Base-by-base conservation (phyloP, 2,113 vertebrate genomes). In the Meles meles region DNA sequence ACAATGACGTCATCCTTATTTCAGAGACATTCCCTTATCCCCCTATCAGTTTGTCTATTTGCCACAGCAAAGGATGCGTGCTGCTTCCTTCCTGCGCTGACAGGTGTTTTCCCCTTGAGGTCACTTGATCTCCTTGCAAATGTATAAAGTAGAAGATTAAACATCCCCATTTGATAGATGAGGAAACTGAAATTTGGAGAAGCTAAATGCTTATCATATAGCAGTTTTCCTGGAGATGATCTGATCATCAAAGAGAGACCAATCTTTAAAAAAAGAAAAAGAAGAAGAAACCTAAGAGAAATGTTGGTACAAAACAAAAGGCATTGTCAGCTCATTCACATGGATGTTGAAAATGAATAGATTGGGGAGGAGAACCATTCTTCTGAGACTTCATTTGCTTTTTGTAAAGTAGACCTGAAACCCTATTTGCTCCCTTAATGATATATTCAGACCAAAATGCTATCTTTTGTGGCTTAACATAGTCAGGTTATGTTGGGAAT, bases 351-450 rank as follows among this genome's bases (percentile, higher is more conserved):
- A 88, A 89, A 82, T 20, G 21, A 80, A 37, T 18, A 18, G 3
- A 1, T n/a, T 44, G 5, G 15, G 7, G 13, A 42, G 15, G 37
- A 37, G 0, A 29, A 4, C 3, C 34, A 18, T 72, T 87, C 80
- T 83, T 95, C 87, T 49, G 20, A 86, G 47, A 95, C 76, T 72
- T 71, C 42, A 77, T 81, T 92, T 85, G 23, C 15, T 96, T 96
- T 90, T 63, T 55, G 11, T 59, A 82, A 74, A 95, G 52, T 63
- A 80, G 42, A 31, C 44, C 27, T 88, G 77, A 91, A 92, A 17
- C 15, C n/a, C 55, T 81, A 17, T 93, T 61, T 91, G n/a, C 49
- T 87, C 49, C 71, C 42, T 47, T 94, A 84, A 39, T 89, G 34
- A 79, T 37, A 27, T 72, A 90, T 61, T 83, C 65, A 93, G 42